Percentiles rank a stretch among this genome's conserved stretches.
These are phyloP conservation scores for Neolamprologus longior DNA, from an alignment of 2,113 vertebrate species.

Conservation along the genomic window DNA sequence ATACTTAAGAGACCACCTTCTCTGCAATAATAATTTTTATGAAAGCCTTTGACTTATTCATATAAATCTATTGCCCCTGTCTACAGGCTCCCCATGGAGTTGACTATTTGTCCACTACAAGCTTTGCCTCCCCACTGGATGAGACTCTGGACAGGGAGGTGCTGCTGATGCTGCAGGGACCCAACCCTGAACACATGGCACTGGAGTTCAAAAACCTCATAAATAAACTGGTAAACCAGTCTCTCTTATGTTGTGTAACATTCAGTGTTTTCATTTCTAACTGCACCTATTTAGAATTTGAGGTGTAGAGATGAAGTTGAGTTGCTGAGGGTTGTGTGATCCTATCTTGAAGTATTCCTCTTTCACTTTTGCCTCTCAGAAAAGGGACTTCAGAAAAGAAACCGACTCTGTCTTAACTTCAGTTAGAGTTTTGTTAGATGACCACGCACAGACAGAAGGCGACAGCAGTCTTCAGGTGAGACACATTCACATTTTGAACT, in stretches of 20 bases:
- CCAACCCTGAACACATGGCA: conserved; percentile 64
- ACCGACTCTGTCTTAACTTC: conserved; percentile 30
- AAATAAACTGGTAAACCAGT: conserved; percentile 66
- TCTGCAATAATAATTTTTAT: neutral
- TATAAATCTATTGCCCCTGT: no score
- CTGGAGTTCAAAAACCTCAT: conserved; percentile 68
- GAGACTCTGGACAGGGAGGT: conserved; percentile 76
- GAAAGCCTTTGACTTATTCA: neutral
- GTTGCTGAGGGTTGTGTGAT: neutral
- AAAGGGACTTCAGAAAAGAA: conserved; percentile 64
- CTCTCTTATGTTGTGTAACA: neutral
- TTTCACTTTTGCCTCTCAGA: conserved; percentile 37
- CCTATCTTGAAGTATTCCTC: neutral
- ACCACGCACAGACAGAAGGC: conserved; percentile 3
- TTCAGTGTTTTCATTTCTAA: neutral
- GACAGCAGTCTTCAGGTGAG: conserved; percentile 68
- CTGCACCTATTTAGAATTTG: neutral
- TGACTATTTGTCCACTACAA: conserved; percentile 39
- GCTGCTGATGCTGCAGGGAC: conserved; percentile 73
- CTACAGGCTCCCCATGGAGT: conserved; percentile 14
- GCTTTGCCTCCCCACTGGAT: conserved; percentile 53
- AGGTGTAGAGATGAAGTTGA: neutral
- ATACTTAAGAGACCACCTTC: neutral
- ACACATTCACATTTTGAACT: neutral
- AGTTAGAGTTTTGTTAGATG: conserved; percentile 38